Evolutionary conservation across 2,797 vertebrate species (phyloP), one percentile per base, ranked within the genome.

Genomic region (Danio kyathit): DNA sequence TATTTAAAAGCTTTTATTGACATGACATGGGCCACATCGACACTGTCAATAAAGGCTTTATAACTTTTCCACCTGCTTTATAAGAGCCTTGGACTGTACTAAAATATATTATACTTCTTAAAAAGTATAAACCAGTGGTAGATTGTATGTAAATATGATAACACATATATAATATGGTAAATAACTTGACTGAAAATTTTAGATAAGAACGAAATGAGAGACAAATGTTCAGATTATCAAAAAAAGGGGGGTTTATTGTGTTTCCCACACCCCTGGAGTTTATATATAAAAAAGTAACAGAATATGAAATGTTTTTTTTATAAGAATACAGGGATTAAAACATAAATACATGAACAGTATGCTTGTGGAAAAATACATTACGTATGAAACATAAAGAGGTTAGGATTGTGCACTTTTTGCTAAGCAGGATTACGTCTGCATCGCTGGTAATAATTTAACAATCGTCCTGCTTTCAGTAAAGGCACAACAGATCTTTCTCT

Each of bases 241-340:
- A 94, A 91, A 86, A 88, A n/a, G n/a, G n/a, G 83, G 89, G 88
- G 86, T 90, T 94, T 94, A 94, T 91, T 94, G 84, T 89, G 12
- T 86, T 89, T 89, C 85, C 87, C 60, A 88, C 84, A 88, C 83
- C 90, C 89, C 43, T 70, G 49, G 66, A 64, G 81, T 77, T 86
- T 89, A 89, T 87, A 89, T 29, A 29, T 29, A 29, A 29, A 29
- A 89, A 29, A 82, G 72, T 87, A 87, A 83, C 66, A 92, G 88
- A 86, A 84, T 82, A 67, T 88, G 87, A 84, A 88, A 88, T 40
- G 78, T 66, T 29, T 29, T 78, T 87, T 89, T 84, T 79, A 41
- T 80, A 87, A 82, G 87, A 91, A 90, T 91, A 91, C 84, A 91
- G 84, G 83, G 90, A 92, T 92, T 93, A 93, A 91, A 79, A 88